A percentile compares a stretch with the other conserved stretches of the same genome.
These are phyloP conservation scores for Hermatobates lingyangjiaoensis DNA, from an alignment of 1,140 invertebrate genomes.

Conservation along the genomic window DNA sequence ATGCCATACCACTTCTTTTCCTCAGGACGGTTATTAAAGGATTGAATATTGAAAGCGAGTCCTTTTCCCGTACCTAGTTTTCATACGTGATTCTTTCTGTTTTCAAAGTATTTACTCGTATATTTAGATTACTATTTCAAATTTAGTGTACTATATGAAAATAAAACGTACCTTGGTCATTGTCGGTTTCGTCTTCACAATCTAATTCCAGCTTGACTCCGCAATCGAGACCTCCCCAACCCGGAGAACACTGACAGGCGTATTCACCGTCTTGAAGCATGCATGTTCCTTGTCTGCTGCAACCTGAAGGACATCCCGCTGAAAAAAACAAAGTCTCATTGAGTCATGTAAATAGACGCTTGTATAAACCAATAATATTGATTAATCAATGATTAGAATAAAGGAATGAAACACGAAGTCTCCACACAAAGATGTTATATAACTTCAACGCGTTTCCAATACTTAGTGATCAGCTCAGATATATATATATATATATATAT, in stretches of 20 bases:
- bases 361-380: too few species aligned
- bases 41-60: too few species aligned
- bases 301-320: slow-evolving; percentile 91
- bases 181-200: slow-evolving; percentile 86
- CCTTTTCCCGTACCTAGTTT: too few species aligned
- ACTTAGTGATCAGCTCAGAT: too few species aligned
- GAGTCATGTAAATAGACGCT: neutral
- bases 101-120: too few species aligned
- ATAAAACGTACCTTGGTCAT: slow-evolving; percentile 72
- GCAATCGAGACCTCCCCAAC: slow-evolving; percentile 82
- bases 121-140: too few species aligned
- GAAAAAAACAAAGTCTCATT: slow-evolving; percentile 11
- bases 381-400: neutral
- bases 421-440: neutral
- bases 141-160: neutral
- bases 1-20: too few species aligned
- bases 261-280: slow-evolving; percentile 66
- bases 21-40: too few species aligned
- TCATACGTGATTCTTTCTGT: too few species aligned
- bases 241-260: slow-evolving; percentile 72
- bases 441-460: neutral
- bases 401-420: too few species aligned
- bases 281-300: slow-evolving; percentile 78
- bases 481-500: too few species aligned
- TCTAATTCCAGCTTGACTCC: slow-evolving; percentile 78